A percentile compares a stretch with the other conserved stretches of the same genome.
Conservation (phyloP, 2,888 invertebrate genomes). For the Cerastoderma edule region DNA sequence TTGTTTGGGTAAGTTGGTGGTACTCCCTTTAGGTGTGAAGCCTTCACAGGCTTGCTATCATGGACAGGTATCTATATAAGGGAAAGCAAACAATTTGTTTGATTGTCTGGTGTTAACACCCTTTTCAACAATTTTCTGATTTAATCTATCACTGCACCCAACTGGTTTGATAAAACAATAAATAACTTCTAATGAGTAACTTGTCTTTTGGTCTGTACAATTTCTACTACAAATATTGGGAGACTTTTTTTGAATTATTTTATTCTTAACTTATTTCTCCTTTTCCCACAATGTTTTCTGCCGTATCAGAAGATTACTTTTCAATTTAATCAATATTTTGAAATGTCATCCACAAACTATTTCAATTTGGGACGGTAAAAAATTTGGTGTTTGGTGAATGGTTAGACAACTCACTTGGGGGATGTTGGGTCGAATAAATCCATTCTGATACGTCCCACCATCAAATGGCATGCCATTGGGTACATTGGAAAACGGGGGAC, state of each 20-base stretch:
- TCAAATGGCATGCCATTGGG: slow-evolving; percentile 66
- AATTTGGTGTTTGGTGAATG: no score
- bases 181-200: not conserved
- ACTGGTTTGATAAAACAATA: no score
- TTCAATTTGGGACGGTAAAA: no score
- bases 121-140: no score
- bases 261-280: no score
- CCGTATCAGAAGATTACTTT: no score
- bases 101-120: no score
- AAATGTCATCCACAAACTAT: no score
- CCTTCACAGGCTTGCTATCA: slow-evolving; percentile 32
- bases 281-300: no score
- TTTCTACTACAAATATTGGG: not conserved
- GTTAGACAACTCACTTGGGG: slow-evolving; percentile 31
- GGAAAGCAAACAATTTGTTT: no score
- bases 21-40: not conserved
- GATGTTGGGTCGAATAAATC: slow-evolving; percentile 42
- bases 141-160: no score
- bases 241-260: not conserved
- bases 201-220: not conserved
- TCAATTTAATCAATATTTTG: no score
- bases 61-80: slow-evolving; percentile 39
- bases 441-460: slow-evolving; percentile 62
- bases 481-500: slow-evolving; percentile 34
- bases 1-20: slow-evolving; percentile 15